Conservation (phyloP, 2,797 vertebrate species). For the Clamator glandarius region DNA sequence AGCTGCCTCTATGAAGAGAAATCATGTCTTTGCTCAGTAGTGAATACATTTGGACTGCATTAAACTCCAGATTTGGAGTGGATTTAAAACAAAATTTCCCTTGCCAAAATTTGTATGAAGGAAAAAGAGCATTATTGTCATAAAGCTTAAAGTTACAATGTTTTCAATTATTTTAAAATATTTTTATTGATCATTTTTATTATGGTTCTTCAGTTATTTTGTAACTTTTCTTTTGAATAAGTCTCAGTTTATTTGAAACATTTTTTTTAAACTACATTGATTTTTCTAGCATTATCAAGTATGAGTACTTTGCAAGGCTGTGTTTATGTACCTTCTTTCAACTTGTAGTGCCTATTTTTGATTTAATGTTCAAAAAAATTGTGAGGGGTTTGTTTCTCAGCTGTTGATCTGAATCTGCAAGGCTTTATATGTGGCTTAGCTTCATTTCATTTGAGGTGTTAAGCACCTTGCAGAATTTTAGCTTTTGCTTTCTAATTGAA, state of each 20-base stretch:
- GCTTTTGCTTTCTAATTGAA: neutral
- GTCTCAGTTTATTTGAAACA: neutral
- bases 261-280: neutral
- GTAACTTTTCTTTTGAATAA: constrained; percentile 43
- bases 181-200: constrained; percentile 51
- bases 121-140: neutral
- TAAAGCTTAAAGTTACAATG: constrained; percentile 27
- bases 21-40: neutral
- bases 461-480: neutral
- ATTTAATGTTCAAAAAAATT: neutral
- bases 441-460: neutral
- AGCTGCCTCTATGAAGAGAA: neutral
- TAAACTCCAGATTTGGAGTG: neutral
- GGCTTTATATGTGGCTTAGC: neutral
- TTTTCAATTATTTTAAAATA: constrained; percentile 66
- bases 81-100: constrained; percentile 26
- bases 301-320: neutral
- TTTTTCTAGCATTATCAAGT: neutral
- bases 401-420: neutral
- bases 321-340: neutral
- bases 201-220: constrained; percentile 36
- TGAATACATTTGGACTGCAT: constrained; percentile 42
- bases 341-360: neutral
- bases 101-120: neutral
- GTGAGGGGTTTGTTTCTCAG: neutral